Percentiles rank a stretch among this genome's conserved stretches.
These are phyloP conservation scores for Bedellia somnulentella DNA, from an alignment of 2,888 invertebrate genomes.

Conservation along the genomic window DNA sequence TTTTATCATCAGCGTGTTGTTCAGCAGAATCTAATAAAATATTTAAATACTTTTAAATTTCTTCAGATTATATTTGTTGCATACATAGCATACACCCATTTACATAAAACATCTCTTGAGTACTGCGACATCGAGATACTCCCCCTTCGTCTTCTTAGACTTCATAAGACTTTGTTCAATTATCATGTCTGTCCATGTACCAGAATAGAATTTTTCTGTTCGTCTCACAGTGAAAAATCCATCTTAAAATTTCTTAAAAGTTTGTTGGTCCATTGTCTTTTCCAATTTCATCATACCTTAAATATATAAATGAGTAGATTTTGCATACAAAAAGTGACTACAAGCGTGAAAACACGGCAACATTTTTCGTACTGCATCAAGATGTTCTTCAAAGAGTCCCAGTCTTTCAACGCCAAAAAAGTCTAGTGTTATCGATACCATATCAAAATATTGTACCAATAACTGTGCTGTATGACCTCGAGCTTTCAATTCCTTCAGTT, in stretches of 20 bases:
- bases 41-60: constrained; percentile 11
- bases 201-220: constrained; percentile 14
- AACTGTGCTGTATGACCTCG: constrained; percentile 1
- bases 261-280: constrained; percentile 10
- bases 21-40: constrained; percentile 6
- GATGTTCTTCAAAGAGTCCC: constrained; percentile 17
- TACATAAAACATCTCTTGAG: constrained; percentile 14
- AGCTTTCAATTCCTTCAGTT: neutral
- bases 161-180: constrained; percentile 15
- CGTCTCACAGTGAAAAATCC: constrained; percentile 15
- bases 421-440: constrained; percentile 16
- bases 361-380: constrained; percentile 15
- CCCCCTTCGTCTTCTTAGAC: constrained; percentile 14
- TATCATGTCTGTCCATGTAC: too few relatives aligned
- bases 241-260: constrained; percentile 11
- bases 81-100: too few relatives aligned
- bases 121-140: constrained; percentile 10
- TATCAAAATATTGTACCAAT: constrained; percentile 13
- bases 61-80: constrained; percentile 17
- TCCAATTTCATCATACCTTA: constrained; percentile 12
- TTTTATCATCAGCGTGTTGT: too few relatives aligned
- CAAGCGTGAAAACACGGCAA: constrained; percentile 19
- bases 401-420: constrained; percentile 18
- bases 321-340: constrained; percentile 19
- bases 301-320: constrained; percentile 11